Percentiles rank a stretch among this genome's conserved stretches.
Evolutionary conservation across 2,797 vertebrate species (phyloP).

Genomic region (Hippoglossus hippoglossus): DNA sequence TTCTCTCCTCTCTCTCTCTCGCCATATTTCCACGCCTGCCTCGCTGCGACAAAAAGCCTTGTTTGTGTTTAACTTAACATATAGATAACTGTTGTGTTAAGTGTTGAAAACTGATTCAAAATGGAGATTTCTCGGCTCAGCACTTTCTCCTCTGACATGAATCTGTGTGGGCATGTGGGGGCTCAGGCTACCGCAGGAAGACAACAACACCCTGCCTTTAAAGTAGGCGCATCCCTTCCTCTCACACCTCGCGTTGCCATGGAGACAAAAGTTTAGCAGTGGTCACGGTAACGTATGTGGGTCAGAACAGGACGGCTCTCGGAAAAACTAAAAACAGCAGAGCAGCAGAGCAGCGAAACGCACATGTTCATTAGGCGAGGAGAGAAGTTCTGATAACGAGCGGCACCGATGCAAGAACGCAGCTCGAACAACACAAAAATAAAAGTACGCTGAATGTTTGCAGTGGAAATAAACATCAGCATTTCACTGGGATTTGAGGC

Average conservation of each 20-base stretch:
- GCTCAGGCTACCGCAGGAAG: conserved; percentile 37
- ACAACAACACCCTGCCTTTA: conserved; percentile 56
- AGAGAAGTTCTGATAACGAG: conserved; percentile 56
- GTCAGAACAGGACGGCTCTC: conserved; percentile 67
- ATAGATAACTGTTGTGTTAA: background rate
- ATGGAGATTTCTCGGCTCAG: conserved; percentile 3
- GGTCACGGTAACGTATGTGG: conserved; percentile 76
- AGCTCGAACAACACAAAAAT: conserved; percentile 20
- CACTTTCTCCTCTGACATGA: conserved; percentile 29
- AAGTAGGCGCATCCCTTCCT: conserved; percentile 51
- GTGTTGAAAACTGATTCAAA: conserved; percentile 23
- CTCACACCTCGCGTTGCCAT: conserved; percentile 76
- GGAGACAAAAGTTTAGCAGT: conserved; percentile 78
- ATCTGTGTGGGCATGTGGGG: conserved; percentile 58
- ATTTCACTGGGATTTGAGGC: conserved; percentile 30
- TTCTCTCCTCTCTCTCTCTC: conserved; percentile 34
- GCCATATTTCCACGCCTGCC: conserved; percentile 27
- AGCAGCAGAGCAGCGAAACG: conserved; percentile 20
- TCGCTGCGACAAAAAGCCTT: conserved; percentile 23
- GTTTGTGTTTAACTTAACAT: conserved; percentile 5
- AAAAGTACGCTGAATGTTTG: conserved; percentile 23
- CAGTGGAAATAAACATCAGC: conserved; percentile 28
- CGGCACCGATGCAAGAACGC: conserved; percentile 15
- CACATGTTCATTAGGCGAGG: conserved; percentile 21
- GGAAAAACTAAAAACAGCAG: conserved; percentile 53